Percentiles rank a stretch among this genome's conserved stretches.
phyloP scores from a whole-genome alignment of 2,113 vertebrate genomes.

The Panthera tigris region DNA sequence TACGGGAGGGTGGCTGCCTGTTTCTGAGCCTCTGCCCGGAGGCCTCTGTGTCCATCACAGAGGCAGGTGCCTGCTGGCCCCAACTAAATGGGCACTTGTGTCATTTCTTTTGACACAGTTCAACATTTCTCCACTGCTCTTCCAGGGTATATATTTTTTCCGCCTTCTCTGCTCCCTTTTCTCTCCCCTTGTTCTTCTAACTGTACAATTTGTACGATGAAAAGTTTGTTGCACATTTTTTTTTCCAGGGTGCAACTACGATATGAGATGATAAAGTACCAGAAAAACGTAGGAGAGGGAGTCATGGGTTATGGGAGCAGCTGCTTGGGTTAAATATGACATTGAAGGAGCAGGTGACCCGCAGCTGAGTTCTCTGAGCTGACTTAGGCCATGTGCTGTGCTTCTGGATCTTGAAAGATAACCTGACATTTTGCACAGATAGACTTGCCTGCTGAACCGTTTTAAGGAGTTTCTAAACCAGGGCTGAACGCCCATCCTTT shows the following conservation, averaged over 20 bases:
- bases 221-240: background rate
- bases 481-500: background rate
- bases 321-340: background rate
- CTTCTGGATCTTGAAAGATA: background rate
- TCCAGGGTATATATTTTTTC: background rate
- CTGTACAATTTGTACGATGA: background rate
- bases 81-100: background rate
- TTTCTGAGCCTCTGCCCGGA: background rate
- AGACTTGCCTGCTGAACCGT: background rate
- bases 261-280: background rate
- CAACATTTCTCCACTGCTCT: background rate
- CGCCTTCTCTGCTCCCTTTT: background rate
- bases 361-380: background rate
- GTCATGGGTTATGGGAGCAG: background rate
- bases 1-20: background rate
- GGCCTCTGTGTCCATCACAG: fast-evolving
- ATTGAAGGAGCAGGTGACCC: background rate
- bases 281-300: background rate
- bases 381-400: background rate
- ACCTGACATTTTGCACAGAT: slow-evolving; percentile 2
- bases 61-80: too few species aligned
- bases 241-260: too few species aligned
- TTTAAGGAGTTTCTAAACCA: background rate
- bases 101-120: background rate
- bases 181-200: background rate